Evolutionary conservation across 1,140 invertebrate genomes (phyloP).

Genomic region (Odontomachus brunneus): DNA sequence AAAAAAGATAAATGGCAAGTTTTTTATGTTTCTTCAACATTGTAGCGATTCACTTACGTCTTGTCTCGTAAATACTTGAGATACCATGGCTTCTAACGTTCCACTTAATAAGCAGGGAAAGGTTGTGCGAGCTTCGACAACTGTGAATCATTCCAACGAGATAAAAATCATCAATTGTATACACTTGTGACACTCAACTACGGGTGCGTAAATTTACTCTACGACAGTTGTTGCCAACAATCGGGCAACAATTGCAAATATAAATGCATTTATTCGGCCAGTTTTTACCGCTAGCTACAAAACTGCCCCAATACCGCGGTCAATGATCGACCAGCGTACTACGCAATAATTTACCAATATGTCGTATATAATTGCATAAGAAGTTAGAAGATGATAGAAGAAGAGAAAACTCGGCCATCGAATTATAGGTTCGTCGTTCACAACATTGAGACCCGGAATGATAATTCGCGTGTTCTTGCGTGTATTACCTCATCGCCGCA

Average conservation of each 20-base stretch:
- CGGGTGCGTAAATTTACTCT: neutral
- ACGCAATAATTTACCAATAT: conserved; percentile 35
- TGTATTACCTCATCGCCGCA: conserved; percentile 35
- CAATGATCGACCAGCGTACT: conserved; percentile 1
- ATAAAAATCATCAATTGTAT: neutral
- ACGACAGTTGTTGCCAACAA: conserved; percentile 34
- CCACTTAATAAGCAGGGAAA: conserved; percentile 6
- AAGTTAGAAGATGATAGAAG: too few relatives aligned
- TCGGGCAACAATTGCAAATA: conserved; percentile 11
- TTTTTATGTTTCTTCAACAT: too few relatives aligned
- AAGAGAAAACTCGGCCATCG: neutral
- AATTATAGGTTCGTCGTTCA: neutral
- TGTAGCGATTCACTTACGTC: too few relatives aligned
- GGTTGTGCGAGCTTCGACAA: neutral
- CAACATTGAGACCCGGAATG: neutral
- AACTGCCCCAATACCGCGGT: conserved; percentile 40
- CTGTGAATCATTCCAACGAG: neutral
- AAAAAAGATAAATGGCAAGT: too few relatives aligned
- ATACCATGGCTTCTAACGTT: neutral
- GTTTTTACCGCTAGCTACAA: conserved; percentile 26
- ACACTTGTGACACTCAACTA: neutral
- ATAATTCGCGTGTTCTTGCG: neutral
- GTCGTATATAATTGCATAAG: neutral
- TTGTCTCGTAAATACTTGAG: too few relatives aligned
- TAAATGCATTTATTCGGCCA: neutral